A percentile compares a stretch with the other conserved stretches of the same genome.
Conservation (phyloP, 1,140 invertebrate genomes). For the Rhizoglyphus robini region DNA sequence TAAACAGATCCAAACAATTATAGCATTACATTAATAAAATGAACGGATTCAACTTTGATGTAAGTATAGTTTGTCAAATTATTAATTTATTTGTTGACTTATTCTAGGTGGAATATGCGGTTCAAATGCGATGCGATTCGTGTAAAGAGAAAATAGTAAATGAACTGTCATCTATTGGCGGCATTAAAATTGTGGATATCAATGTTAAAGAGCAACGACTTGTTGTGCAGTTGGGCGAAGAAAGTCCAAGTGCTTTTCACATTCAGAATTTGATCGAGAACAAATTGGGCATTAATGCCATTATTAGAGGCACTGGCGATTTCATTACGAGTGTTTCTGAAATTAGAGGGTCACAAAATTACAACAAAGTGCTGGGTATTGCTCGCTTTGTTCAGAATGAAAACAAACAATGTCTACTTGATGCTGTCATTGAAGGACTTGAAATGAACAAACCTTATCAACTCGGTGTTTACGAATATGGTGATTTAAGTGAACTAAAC, state of each 20-base stretch:
- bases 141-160: slow-evolving; percentile 14
- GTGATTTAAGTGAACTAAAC: slow-evolving; percentile 20
- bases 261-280: slow-evolving; percentile 18
- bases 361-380: slow-evolving; percentile 17
- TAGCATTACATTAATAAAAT: no score
- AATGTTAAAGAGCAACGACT: slow-evolving; percentile 17
- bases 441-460: background rate
- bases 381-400: slow-evolving; percentile 18
- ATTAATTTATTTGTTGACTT: slow-evolving; percentile 13
- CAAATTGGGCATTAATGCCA: slow-evolving; percentile 10
- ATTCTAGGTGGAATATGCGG: slow-evolving; percentile 26
- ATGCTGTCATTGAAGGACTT: slow-evolving; percentile 23
- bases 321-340: slow-evolving; percentile 15
- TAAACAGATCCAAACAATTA: no score
- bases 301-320: slow-evolving; percentile 20
- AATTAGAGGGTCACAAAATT: slow-evolving; percentile 2
- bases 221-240: slow-evolving; percentile 11
- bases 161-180: background rate
- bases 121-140: slow-evolving; percentile 17
- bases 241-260: slow-evolving; percentile 8
- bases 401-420: slow-evolving; percentile 19
- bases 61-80: slow-evolving; percentile 12
- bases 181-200: slow-evolving; percentile 8
- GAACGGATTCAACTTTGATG: background rate
- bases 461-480: slow-evolving; percentile 26